phyloP scores from a whole-genome alignment of 2,888 invertebrate genomes.

The Seira musarum region DNA sequence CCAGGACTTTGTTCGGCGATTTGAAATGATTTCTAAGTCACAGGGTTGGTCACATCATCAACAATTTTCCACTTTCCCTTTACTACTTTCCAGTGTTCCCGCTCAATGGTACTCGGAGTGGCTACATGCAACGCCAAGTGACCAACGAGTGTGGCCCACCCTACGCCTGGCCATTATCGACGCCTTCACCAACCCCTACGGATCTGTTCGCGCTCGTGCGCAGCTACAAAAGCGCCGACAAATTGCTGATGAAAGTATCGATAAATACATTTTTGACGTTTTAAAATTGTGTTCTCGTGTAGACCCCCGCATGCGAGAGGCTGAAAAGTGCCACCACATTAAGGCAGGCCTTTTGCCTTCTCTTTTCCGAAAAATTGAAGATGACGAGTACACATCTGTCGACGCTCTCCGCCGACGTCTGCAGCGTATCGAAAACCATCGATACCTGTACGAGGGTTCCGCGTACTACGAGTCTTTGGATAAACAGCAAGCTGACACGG shows the following conservation, averaged over 20 bases:
- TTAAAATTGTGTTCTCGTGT: not conserved
- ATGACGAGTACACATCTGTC: not conserved
- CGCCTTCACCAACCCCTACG: slow-evolving; percentile 5
- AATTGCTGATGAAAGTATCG: not conserved
- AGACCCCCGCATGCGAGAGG: not conserved
- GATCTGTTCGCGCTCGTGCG: not conserved
- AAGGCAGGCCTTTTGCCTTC: not conserved
- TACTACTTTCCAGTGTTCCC: not conserved
- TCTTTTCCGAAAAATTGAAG: not conserved
- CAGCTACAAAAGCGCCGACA: not conserved
- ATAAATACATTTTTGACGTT: slow-evolving; percentile 15
- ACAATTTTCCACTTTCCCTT: not conserved
- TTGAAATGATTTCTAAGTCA: not conserved
- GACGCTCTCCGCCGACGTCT: not conserved
- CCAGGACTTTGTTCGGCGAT: not conserved
- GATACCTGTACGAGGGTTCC: not conserved
- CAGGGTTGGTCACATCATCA: slow-evolving; percentile 10
- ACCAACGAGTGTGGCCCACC: not conserved
- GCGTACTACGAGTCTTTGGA: not conserved
- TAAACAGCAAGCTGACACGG: not conserved
- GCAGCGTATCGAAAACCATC: slow-evolving; percentile 2
- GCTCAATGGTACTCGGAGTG: slow-evolving; percentile 3
- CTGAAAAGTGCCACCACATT: not conserved
- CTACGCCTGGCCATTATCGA: not conserved
- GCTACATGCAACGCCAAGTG: not conserved